A percentile compares a stretch with the other conserved stretches of the same genome.
Conservation (phyloP, 2,113 vertebrate species). For the Corythaixoides concolor region DNA sequence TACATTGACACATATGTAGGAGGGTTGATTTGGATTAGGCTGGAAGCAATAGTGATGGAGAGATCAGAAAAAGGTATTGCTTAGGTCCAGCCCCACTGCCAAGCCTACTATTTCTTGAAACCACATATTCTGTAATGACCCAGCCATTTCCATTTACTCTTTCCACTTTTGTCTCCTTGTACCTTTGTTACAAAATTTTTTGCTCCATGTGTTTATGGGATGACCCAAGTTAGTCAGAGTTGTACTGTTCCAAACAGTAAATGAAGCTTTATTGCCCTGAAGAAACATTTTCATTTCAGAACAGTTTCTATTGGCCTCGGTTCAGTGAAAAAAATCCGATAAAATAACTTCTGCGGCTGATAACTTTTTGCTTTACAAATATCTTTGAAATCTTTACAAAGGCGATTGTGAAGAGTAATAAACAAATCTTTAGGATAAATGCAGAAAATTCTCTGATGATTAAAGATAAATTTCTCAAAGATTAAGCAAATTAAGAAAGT, state of each 20-base stretch:
- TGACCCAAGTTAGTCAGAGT: background rate
- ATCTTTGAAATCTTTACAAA: conserved; percentile 1
- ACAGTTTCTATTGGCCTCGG: background rate
- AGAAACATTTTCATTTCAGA: conserved; percentile 36
- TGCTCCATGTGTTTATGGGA: background rate
- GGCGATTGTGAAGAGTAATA: conserved; percentile 23
- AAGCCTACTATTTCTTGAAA: background rate
- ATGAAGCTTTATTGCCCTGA: background rate
- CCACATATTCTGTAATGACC: background rate
- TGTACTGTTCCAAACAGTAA: background rate
- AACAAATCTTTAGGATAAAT: conserved; percentile 8
- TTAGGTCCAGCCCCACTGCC: background rate
- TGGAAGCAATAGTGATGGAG: background rate
- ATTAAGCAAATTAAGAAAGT: background rate
- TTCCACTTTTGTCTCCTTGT: background rate
- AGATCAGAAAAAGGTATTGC: background rate
- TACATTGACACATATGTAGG: background rate
- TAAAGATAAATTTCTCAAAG: background rate
- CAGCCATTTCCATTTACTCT: background rate
- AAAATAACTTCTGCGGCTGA: background rate
- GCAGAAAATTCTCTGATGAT: background rate
- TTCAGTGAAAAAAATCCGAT: conserved; percentile 4
- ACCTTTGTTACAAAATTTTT: background rate
- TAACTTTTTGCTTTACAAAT: background rate
- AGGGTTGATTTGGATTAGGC: background rate